Conservation (phyloP, 1,140 invertebrate species). For the Micrasema minimum region DNA sequence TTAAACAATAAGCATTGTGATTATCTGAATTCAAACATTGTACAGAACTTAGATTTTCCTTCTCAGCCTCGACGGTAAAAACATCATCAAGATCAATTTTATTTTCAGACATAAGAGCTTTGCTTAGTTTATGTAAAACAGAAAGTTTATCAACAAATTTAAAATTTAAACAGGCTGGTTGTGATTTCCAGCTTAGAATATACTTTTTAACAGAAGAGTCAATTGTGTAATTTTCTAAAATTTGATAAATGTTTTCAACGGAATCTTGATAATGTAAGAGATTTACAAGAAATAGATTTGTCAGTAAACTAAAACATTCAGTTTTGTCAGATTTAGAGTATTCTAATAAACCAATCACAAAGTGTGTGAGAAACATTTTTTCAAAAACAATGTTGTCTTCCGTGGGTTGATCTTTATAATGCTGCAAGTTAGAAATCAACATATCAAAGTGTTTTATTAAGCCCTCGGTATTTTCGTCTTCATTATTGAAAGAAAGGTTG, state of each 20-base stretch:
- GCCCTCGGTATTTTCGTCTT: constrained; percentile 56
- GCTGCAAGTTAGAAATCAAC: constrained; percentile 59
- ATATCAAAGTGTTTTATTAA: constrained; percentile 58
- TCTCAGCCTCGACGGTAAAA: constrained; percentile 55
- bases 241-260: constrained; percentile 53
- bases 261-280: constrained; percentile 63
- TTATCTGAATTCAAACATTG: constrained; percentile 51
- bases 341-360: constrained; percentile 62
- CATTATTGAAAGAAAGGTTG: constrained; percentile 1
- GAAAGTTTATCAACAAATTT: constrained; percentile 50
- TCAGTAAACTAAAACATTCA: constrained; percentile 59
- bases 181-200: constrained; percentile 58
- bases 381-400: constrained; percentile 59
- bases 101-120: constrained; percentile 56
- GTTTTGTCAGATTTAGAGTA: constrained; percentile 58
- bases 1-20: constrained; percentile 55
- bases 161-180: constrained; percentile 56
- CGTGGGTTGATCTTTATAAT: constrained; percentile 55
- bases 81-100: constrained; percentile 56
- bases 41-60: constrained; percentile 53
- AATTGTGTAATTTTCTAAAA: constrained; percentile 60
- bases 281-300: constrained; percentile 60
- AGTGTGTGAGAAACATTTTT: constrained; percentile 59
- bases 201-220: constrained; percentile 61
- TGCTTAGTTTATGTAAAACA: constrained; percentile 44